These are phyloP conservation scores for Achlya flavicornis DNA, from an alignment of 2,888 invertebrate species.

Conservation along the genomic window DNA sequence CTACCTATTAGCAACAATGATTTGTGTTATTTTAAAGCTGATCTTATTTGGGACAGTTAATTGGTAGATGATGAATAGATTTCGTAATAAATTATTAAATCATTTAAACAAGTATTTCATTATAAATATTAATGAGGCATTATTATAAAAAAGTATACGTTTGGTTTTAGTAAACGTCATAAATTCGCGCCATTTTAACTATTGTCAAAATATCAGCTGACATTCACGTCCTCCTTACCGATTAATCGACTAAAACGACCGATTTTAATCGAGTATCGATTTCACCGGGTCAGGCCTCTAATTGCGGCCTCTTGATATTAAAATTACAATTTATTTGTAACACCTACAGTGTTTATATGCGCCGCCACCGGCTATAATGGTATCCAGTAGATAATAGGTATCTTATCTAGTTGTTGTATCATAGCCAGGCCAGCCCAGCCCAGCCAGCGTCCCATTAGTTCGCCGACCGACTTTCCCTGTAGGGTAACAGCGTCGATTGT, in stretches of 20 bases:
- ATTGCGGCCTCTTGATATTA: conserved; percentile 21
- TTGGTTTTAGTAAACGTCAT: background rate
- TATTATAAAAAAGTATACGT: too few relatives aligned
- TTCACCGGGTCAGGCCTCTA: conserved; percentile 32
- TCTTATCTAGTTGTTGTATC: conserved; percentile 68
- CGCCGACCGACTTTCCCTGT: conserved; percentile 76
- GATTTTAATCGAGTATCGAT: conserved; percentile 43
- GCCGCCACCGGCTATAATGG: conserved; percentile 5
- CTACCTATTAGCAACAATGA: conserved; percentile 70
- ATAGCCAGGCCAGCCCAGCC: conserved; percentile 40
- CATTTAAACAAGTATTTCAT: background rate
- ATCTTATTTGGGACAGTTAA: conserved; percentile 46
- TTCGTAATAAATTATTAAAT: background rate
- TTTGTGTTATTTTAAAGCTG: conserved; percentile 59
- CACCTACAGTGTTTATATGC: conserved; percentile 2
- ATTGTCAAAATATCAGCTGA: background rate
- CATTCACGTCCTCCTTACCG: background rate
- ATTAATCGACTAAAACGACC: conserved; percentile 5
- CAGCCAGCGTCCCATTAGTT: conserved; percentile 62
- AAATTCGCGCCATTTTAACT: background rate
- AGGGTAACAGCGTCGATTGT: conserved; percentile 52
- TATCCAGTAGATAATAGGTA: conserved; percentile 49
- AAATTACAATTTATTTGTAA: conserved; percentile 18
- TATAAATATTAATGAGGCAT: background rate
- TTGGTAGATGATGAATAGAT: conserved; percentile 39